Conservation (phyloP, 2,797 vertebrate genomes). For the Acomys russatus region DNA sequence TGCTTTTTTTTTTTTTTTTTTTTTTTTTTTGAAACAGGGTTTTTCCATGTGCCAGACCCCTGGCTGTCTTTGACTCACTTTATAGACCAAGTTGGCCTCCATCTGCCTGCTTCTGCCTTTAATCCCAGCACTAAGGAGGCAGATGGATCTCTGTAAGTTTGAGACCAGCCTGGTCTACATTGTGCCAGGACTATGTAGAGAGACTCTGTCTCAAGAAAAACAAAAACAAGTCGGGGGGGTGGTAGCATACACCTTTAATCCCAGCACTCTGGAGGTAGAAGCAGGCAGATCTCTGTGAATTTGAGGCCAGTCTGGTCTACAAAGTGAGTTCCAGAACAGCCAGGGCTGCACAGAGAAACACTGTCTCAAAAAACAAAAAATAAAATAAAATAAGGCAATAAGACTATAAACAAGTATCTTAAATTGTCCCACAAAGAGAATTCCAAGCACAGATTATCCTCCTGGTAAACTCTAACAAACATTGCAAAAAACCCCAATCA, state of each 20-base stretch:
- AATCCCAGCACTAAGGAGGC: not conserved
- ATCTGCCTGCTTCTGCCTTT: not conserved
- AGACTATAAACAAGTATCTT: not conserved
- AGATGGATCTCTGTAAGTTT: not conserved
- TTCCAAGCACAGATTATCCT: not conserved
- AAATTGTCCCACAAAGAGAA: slow-evolving; percentile 52
- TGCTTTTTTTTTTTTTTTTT: no score
- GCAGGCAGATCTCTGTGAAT: not conserved
- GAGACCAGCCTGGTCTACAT: not conserved
- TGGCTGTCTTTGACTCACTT: no score
- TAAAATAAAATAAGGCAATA: not conserved
- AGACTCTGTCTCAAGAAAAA: not conserved
- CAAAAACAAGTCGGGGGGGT: not conserved
- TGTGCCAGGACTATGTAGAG: not conserved
- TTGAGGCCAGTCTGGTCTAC: not conserved
- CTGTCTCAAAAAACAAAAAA: not conserved
- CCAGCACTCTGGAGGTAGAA: not conserved
- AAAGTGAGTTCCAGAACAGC: not conserved
- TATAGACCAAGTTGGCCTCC: no score
- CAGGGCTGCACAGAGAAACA: not conserved
- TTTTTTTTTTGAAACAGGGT: no score
- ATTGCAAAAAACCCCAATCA: not conserved
- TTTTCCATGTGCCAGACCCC: no score
- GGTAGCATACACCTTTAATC: not conserved
- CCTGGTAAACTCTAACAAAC: slow-evolving; percentile 19